Conservation (phyloP, 2,113 vertebrate species). For the Seriola quinqueradiata region DNA sequence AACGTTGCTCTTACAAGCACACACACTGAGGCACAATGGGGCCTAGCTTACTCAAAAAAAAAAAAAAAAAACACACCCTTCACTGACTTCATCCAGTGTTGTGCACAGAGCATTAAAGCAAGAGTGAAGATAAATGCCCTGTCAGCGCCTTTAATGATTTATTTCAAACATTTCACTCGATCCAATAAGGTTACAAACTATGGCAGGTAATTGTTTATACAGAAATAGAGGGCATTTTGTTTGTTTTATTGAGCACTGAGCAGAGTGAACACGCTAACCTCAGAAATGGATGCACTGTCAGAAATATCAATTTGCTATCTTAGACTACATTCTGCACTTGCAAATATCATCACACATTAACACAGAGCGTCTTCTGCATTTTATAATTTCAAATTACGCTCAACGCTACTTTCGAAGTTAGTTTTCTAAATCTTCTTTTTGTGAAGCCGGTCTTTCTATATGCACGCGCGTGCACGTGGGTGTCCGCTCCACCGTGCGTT, state of each 20-base stretch:
- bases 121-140: slow-evolving; percentile 85
- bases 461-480: slow-evolving; percentile 34
- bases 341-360: slow-evolving; percentile 42
- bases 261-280: slow-evolving; percentile 64
- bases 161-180: slow-evolving; percentile 83
- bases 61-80: slow-evolving; percentile 63
- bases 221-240: slow-evolving; percentile 75
- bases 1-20: slow-evolving; percentile 77
- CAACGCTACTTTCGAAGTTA: background rate
- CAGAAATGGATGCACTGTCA: slow-evolving; percentile 65
- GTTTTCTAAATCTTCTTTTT: background rate
- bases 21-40: slow-evolving; percentile 73
- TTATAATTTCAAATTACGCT: background rate
- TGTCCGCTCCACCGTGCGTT: slow-evolving; percentile 17
- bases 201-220: slow-evolving; percentile 82
- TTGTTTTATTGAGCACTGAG: slow-evolving; percentile 80
- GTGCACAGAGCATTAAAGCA: slow-evolving; percentile 80
- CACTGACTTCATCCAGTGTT: slow-evolving; percentile 78
- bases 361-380: slow-evolving; percentile 11
- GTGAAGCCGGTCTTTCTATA: slow-evolving; percentile 41
- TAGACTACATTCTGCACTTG: slow-evolving; percentile 1
- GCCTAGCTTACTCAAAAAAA: slow-evolving; percentile 51
- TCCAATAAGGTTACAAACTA: slow-evolving; percentile 80
- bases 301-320: slow-evolving; percentile 64
- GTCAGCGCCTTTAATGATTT: slow-evolving; percentile 84